These are phyloP conservation scores for Drosophila niveifrons DNA, from an alignment of 2,888 invertebrate genomes.

Conservation along the genomic window DNA sequence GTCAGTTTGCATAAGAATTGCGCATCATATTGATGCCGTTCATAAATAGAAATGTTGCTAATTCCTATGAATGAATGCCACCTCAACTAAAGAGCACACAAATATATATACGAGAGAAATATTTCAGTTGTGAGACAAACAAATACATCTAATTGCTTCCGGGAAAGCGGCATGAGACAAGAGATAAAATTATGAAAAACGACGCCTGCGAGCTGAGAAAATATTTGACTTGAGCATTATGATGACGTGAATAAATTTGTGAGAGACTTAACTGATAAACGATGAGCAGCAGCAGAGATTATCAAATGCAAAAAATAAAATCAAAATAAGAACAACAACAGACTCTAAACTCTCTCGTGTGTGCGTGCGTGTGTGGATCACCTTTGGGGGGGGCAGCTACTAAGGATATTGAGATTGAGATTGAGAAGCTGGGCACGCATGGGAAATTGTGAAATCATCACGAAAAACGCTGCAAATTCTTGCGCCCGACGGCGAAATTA, in stretches of 20 bases:
- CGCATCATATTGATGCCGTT: slow-evolving; percentile 1
- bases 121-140: slow-evolving; percentile 4
- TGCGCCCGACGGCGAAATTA: slow-evolving; percentile 61
- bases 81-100: not conserved
- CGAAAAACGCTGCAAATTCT: slow-evolving; percentile 73
- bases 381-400: not conserved
- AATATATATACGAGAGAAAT: slow-evolving; percentile 3
- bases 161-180: slow-evolving; percentile 43
- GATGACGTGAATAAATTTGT: slow-evolving; percentile 56
- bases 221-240: slow-evolving; percentile 37
- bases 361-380: not conserved
- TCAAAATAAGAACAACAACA: slow-evolving; percentile 41
- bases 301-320: slow-evolving; percentile 64
- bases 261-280: slow-evolving; percentile 46
- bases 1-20: not conserved
- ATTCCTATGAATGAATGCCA: slow-evolving; percentile 46
- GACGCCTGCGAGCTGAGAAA: slow-evolving; percentile 16
- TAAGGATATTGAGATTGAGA: not conserved
- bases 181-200: slow-evolving; percentile 29
- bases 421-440: slow-evolving; percentile 52
- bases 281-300: slow-evolving; percentile 55
- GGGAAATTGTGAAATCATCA: slow-evolving; percentile 72
- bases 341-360: not conserved
- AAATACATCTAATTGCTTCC: slow-evolving; percentile 69
- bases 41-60: slow-evolving; percentile 27